Evolutionary conservation across 1,140 invertebrate species (phyloP).

Genomic region (Heterodera carotae): DNA sequence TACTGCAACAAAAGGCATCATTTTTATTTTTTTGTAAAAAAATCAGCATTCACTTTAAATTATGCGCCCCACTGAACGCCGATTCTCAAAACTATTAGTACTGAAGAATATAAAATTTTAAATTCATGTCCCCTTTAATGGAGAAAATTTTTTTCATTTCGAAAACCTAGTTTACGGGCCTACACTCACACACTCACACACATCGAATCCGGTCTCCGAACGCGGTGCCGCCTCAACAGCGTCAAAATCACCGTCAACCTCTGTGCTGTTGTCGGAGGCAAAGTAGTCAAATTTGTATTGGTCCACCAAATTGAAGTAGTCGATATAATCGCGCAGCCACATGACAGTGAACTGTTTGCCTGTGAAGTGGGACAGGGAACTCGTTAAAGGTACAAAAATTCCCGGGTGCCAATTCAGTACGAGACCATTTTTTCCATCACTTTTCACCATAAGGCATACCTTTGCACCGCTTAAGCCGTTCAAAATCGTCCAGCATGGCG

Average conservation of each 20-base stretch:
- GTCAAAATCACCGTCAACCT: conserved; percentile 12
- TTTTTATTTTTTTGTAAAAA: too few relatives aligned
- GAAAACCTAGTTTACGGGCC: too few relatives aligned
- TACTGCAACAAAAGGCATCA: conserved; percentile 12
- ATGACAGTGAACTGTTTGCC: conserved; percentile 50
- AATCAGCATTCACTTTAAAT: too few relatives aligned
- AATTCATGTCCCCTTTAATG: too few relatives aligned
- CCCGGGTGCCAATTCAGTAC: neutral
- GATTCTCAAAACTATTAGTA: too few relatives aligned
- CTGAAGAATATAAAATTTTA: too few relatives aligned
- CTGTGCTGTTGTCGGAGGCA: conserved; percentile 20
- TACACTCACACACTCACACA: neutral
- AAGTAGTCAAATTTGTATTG: conserved; percentile 55
- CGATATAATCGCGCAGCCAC: conserved; percentile 57
- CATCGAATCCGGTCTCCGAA: conserved; percentile 40
- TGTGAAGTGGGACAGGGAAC: conserved; percentile 4
- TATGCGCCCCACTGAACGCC: too few relatives aligned
- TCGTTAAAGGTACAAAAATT: conserved; percentile 7
- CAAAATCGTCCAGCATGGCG: conserved; percentile 59
- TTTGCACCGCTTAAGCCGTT: conserved; percentile 36
- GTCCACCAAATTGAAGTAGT: conserved; percentile 42
- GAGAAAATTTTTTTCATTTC: too few relatives aligned
- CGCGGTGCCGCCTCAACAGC: conserved; percentile 8
- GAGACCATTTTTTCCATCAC: too few relatives aligned
- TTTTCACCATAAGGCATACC: conserved; percentile 32